Conservation (phyloP, 2,113 vertebrate species). For the Kryptolebias marmoratus region DNA sequence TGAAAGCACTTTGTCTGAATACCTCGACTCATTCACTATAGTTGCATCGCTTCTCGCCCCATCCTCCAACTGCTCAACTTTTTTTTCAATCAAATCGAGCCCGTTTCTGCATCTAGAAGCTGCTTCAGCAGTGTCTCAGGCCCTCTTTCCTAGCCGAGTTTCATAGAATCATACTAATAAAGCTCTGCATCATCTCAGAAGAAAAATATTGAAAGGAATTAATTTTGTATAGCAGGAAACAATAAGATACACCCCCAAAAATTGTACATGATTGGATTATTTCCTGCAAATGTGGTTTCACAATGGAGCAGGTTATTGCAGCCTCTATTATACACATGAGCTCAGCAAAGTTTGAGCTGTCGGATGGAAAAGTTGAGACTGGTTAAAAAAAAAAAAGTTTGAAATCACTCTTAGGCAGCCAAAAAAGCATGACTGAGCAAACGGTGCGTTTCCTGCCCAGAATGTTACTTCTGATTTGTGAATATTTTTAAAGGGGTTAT, state of each 20-base stretch:
- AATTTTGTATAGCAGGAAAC: constrained; percentile 56
- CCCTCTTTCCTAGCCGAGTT: constrained; percentile 46
- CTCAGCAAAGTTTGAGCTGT: constrained; percentile 51
- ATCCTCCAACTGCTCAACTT: constrained; percentile 31
- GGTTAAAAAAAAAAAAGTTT: constrained; percentile 57
- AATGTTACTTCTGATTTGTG: constrained; percentile 44
- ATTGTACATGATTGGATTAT: constrained; percentile 70
- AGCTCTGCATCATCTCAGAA: constrained; percentile 57
- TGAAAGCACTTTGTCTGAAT: constrained; percentile 82
- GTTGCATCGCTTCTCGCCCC: constrained; percentile 29
- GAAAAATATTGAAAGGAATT: constrained; percentile 52
- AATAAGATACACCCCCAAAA: constrained; percentile 59
- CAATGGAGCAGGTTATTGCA: constrained; percentile 54
- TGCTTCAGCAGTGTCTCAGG: constrained; percentile 45
- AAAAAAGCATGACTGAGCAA: constrained; percentile 45
- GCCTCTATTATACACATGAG: constrained; percentile 58
- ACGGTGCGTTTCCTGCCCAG: constrained; percentile 38
- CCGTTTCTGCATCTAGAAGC: constrained; percentile 41
- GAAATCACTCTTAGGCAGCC: constrained; percentile 49
- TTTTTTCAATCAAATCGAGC: constrained; percentile 26
- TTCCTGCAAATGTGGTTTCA: constrained; percentile 53
- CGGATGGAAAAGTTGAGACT: constrained; percentile 46
- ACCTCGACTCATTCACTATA: constrained; percentile 4
- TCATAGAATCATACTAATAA: constrained; percentile 70
- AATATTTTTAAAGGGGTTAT: too few species aligned